Conservation (phyloP, 2,113 vertebrate genomes). For the Lophius piscatorius region DNA sequence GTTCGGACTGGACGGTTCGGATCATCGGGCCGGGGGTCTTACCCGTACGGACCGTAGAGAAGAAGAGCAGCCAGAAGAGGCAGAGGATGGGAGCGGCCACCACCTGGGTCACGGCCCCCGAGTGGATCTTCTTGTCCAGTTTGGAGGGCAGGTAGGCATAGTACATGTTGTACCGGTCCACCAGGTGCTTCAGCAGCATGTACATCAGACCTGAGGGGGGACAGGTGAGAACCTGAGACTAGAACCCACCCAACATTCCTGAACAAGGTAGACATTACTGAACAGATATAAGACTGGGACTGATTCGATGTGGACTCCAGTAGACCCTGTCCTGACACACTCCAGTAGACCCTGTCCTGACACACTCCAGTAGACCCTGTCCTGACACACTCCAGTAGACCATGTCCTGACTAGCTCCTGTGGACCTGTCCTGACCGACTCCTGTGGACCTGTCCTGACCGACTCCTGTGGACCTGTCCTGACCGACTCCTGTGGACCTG, state of each 20-base stretch:
- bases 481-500: too few species aligned
- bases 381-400: too few species aligned
- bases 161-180: conserved; percentile 98
- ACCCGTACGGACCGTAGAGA: conserved; percentile 92
- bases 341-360: too few species aligned
- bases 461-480: too few species aligned
- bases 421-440: too few species aligned
- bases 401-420: too few species aligned
- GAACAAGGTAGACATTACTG: background rate
- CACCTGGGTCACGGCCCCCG: conserved; percentile 94
- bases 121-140: conserved; percentile 98
- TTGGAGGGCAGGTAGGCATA: conserved; percentile 98
- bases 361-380: too few species aligned
- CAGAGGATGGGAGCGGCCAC: conserved; percentile 96
- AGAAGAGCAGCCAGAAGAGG: conserved; percentile 97
- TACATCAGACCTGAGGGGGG: conserved; percentile 90
- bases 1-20: too few species aligned
- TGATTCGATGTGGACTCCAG: too few species aligned
- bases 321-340: too few species aligned
- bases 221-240: background rate
- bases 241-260: background rate
- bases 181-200: conserved; percentile 96
- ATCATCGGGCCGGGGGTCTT: background rate
- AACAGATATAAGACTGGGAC: too few species aligned
- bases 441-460: too few species aligned